Base-by-base conservation (phyloP, 2,888 invertebrate genomes). In the Diadegma fenestrale region DNA sequence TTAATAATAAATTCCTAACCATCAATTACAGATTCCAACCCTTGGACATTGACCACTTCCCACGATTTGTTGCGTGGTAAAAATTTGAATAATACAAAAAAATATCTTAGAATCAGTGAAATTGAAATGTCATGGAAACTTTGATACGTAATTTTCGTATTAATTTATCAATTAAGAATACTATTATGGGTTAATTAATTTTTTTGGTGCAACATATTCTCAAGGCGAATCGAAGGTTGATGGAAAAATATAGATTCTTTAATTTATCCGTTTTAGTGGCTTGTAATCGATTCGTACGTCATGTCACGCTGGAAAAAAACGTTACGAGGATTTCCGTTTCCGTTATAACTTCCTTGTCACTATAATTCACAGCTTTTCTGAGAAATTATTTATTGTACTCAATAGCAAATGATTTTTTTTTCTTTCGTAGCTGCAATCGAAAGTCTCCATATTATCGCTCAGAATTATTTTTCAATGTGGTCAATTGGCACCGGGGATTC, bases 261-360 rank as follows among this genome's bases (percentile, higher is more conserved):
- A 58, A 58, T 22, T 26, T 26, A 22, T 26, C 19, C 10, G 17
- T 51, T 51, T 51, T 7, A 51, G 8, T 51, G 8, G 10, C 19
- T 17, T 1, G 19, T 51, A 19, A 19, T 19, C n/a, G 48, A 51
- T 51, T 51, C 54, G n/a, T n/a, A n/a, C n/a, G 54, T 54, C 54
- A 26, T 58, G 4, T 26, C 3, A 43, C 7, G 17, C 22, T 26
- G 10, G 10, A 26, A 19, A 22, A 33, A 63, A 45, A 63, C 22
- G 51, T 64, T 8, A 43, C n/a, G 14, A 45, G 19, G 12, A 63
- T 64, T 80, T 80, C 51, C 72, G 48, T 51, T 72, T 71, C 41
- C 71, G 71, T 80, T 72, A 41, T 51, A 37, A 80, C 61, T 41
- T 80, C 63, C 51, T 22, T 37, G 14, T 61, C 61, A 17, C 33